Evolutionary conservation across 92 coral and sea anemone genomes (phyloP), one percentile per base, ranked within the genome.

Genomic region (Meandrina meandrites): DNA sequence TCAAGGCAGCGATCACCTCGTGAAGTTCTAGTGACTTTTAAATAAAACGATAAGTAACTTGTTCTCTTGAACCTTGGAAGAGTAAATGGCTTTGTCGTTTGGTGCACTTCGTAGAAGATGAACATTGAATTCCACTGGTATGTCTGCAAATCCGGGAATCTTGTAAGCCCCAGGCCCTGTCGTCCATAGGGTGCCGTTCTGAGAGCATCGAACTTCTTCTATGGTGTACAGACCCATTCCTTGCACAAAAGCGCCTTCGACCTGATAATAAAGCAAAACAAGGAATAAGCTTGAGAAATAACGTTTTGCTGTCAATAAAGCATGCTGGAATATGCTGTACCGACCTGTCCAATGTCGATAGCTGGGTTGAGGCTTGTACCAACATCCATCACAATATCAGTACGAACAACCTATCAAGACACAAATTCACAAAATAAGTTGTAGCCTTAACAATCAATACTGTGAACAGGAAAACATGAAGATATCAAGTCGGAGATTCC

Each of bases 101-200:
- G 94, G 96, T 31, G 90, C 94, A 76, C 92, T 88, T 30, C 92
- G 92, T 22, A 93, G 75, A 18, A 93, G 76, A 71, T 93, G 94
- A 47, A 93, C 94, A 78, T 81, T 80, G 81, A 93, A 91, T 76
- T 93, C 96, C 42, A 88, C 96, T 22, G 96, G 96, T 56, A 93
- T 91, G 82, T 93, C 96, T 32, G 92, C 80, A 68, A 93, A 91
- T 22, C 94, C 94, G 37, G 96, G 96, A 57, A 93, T 93, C 90
- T 93, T 93, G 91, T 93, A 93, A 28, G 96, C 87, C 37, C 94
- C 94, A 58, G 96, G 96, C 73, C 96, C 96, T 32, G 92, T 91
- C 79, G 94, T 91, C 84, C 91, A 93, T 30, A 80, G 79, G 18
- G 75, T 45, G 18, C 96, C 96, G 64, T 79, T 79, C 87, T 91